phyloP scores from a whole-genome alignment of 64 coral and sea anemone genomes.

The Astreopora myriophthalma region DNA sequence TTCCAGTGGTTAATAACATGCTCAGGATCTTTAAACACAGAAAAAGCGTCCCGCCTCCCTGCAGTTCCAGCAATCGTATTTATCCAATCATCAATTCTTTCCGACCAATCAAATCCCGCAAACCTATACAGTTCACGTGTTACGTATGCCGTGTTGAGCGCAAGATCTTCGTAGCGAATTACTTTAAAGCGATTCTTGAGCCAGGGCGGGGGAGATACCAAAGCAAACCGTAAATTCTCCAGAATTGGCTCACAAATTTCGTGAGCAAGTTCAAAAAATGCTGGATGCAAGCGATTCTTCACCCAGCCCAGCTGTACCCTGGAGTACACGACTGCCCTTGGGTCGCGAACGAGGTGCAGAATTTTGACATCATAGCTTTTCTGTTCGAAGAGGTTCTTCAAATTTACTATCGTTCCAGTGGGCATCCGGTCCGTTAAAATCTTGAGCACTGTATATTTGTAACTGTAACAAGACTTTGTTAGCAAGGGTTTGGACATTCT shows the following conservation, averaged over 20 bases:
- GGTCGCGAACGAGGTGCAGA: not conserved
- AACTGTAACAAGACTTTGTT: not conserved
- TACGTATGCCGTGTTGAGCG: not conserved
- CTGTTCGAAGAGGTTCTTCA: not conserved
- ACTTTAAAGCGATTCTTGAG: constrained; percentile 1
- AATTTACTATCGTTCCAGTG: not conserved
- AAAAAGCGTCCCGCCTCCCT: not conserved
- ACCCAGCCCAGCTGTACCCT: constrained; percentile 2
- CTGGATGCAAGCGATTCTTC: not conserved
- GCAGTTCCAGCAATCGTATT: not conserved
- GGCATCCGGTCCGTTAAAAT: not conserved
- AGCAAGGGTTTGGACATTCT: not conserved
- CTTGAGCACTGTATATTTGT: not conserved
- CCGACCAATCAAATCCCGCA: not conserved
- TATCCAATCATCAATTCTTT: constrained; percentile 2
- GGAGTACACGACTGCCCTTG: constrained; percentile 5
- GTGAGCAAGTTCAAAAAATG: not conserved
- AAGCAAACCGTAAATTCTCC: not conserved
- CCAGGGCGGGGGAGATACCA: not conserved
- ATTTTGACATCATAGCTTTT: not conserved
- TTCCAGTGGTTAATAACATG: not conserved
- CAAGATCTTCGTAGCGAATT: constrained; percentile 26
- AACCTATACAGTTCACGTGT: not conserved
- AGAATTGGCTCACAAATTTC: not conserved
- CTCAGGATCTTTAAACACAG: not conserved